Evolutionary conservation across 2,797 vertebrate species (phyloP), one percentile per base, ranked within the genome.

Genomic region (Cetoscarus ocellatus): DNA sequence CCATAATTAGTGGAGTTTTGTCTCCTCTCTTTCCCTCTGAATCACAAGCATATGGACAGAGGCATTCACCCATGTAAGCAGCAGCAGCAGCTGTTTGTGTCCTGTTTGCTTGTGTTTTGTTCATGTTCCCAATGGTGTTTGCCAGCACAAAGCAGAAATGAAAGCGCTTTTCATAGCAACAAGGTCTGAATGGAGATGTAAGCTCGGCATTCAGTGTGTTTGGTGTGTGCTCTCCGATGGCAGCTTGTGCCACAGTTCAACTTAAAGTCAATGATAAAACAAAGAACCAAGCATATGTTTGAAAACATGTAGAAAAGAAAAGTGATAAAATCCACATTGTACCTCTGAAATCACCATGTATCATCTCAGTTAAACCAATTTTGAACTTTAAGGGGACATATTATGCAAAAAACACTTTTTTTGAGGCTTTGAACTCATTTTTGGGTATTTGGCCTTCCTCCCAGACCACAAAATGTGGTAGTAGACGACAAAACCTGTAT

Each of bases 71-170:
- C 89, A 77, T 86, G 83, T 70, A 83, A 90, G 84, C 89, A 87
- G 69, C 80, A 86, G 85, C 89, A 90, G 91, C 89, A 91, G 89
- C 89, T 93, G 92, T 91, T 92, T 93, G 86, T 89, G 88, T 91
- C 88, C 81, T 77, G 80, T 90, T 87, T 86, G 91, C 89, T 85
- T 85, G 89, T 93, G 90, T 91, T 91, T 92, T 91, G 89, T 91
- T 90, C 90, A 58, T 73, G 87, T 88, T 90, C 91, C 91, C 88
- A 75, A 52, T 81, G 83, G 87, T 92, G 88, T 87, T 86, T 80
- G 84, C 80, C 86, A 73, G 85, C 88, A 92, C 88, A 90, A 93
- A 93, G 92, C 91, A 93, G 91, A 93, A 93, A 91, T 89, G 88
- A 93, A 93, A 93, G 90, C 54, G 79, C 90, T 90, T 93, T 92